Conservation (phyloP, 2,888 invertebrate genomes). For the Junonia oenone region DNA sequence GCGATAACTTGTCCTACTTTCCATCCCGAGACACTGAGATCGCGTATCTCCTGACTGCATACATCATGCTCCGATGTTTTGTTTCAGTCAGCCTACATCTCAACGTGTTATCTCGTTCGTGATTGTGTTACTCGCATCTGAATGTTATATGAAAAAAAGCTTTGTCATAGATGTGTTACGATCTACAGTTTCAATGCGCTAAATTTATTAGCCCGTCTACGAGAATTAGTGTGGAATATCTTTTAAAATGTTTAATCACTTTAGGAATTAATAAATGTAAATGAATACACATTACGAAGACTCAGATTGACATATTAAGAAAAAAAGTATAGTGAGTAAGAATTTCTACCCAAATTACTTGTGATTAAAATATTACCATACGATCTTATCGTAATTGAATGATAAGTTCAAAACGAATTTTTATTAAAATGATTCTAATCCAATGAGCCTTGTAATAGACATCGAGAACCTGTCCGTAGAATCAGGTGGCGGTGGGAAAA, state of each 20-base stretch:
- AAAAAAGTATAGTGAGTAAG: background rate
- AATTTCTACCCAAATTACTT: background rate
- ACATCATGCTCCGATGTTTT: conserved; percentile 31
- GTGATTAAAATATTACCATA: background rate
- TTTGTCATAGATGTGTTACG: background rate
- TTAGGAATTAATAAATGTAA: too few species aligned
- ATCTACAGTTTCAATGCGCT: background rate
- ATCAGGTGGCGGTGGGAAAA: conserved; percentile 45
- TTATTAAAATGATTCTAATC: conserved; percentile 19
- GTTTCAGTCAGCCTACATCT: conserved; percentile 29
- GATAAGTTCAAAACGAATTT: background rate
- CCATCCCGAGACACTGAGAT: conserved; percentile 28
- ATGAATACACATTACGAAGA: too few species aligned
- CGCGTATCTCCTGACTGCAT: conserved; percentile 31
- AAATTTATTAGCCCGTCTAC: background rate
- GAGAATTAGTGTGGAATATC: too few species aligned
- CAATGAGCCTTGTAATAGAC: conserved; percentile 35
- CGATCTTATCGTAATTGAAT: background rate
- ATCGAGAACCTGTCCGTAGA: conserved; percentile 55
- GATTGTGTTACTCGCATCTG: conserved; percentile 9
- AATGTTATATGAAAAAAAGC: conserved; percentile 10
- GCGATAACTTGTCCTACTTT: conserved; percentile 34
- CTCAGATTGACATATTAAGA: too few species aligned
- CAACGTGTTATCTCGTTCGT: conserved; percentile 23
- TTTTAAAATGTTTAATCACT: too few species aligned